Evolutionary conservation across 2,113 vertebrate species (phyloP).

Genomic region (Globicephala melas): DNA sequence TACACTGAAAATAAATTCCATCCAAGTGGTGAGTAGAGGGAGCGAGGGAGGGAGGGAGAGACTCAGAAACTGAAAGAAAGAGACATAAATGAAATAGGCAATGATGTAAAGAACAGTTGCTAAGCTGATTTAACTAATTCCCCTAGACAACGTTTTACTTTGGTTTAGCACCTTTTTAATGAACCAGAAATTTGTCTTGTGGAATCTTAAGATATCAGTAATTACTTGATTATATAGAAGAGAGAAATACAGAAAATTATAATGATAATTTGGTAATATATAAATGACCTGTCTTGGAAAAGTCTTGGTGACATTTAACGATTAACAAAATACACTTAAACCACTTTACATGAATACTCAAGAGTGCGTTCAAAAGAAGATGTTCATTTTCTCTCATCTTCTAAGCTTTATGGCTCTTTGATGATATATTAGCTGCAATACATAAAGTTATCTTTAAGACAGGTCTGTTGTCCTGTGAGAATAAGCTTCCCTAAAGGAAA

Average conservation of each 20-base stretch:
- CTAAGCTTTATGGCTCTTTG: not conserved
- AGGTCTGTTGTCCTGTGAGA: constrained; percentile 43
- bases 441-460: constrained; percentile 23
- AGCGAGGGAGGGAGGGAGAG: not conserved
- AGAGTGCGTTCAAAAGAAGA: not conserved
- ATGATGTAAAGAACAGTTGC: not conserved
- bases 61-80: not conserved
- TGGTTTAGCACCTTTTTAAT: not conserved
- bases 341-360: not conserved
- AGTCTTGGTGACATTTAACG: not conserved
- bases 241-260: not conserved
- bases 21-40: not conserved
- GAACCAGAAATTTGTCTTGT: not conserved
- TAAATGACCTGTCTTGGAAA: not conserved
- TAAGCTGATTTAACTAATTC: not conserved
- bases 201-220: not conserved
- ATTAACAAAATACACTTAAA: not conserved
- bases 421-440: not conserved
- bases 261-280: not conserved
- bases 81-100: not conserved
- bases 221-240: not conserved
- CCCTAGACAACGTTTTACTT: not conserved
- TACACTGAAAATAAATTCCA: not conserved
- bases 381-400: not conserved
- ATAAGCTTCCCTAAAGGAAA: constrained; percentile 57